Evolutionary conservation across 2,888 invertebrate genomes (phyloP).

Genomic region (Rhamphomyia laevipes): DNA sequence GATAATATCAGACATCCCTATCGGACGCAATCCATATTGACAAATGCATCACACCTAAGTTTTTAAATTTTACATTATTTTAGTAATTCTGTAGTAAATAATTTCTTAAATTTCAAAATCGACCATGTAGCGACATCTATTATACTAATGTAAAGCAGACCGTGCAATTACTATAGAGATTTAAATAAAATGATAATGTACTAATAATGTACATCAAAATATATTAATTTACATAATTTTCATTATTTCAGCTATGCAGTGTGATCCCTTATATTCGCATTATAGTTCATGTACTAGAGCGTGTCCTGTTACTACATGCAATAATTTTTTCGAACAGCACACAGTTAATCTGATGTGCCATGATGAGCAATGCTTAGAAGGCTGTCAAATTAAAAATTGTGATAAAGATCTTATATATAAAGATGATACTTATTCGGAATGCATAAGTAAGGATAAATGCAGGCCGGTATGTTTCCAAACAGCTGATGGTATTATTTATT

Average conservation of each 20-base stretch:
- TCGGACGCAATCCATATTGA: too few relatives aligned
- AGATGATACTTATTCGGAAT: slow-evolving; percentile 55
- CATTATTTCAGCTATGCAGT: slow-evolving; percentile 72
- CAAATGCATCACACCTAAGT: too few relatives aligned
- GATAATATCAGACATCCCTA: too few relatives aligned
- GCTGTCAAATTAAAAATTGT: slow-evolving; percentile 66
- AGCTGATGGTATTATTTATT: slow-evolving; percentile 49
- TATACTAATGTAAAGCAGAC: too few relatives aligned
- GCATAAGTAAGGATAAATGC: slow-evolving; percentile 63
- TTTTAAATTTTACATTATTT: too few relatives aligned
- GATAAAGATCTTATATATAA: slow-evolving; percentile 59
- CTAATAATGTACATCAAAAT: too few relatives aligned
- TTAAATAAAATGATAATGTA: too few relatives aligned
- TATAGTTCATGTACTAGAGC: slow-evolving; percentile 73
- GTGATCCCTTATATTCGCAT: slow-evolving; percentile 65
- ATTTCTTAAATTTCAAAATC: too few relatives aligned
- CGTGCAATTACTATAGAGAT: too few relatives aligned
- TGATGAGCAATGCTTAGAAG: slow-evolving; percentile 69
- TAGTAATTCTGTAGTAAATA: too few relatives aligned
- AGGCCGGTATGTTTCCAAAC: slow-evolving; percentile 56
- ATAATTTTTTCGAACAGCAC: slow-evolving; percentile 56
- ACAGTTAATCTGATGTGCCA: slow-evolving; percentile 53
- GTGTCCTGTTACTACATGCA: slow-evolving; percentile 76
- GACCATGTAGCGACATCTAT: too few relatives aligned
- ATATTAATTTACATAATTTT: too few relatives aligned